phyloP scores from a whole-genome alignment of 1,140 invertebrate genomes.

The Subanguina moxae region DNA sequence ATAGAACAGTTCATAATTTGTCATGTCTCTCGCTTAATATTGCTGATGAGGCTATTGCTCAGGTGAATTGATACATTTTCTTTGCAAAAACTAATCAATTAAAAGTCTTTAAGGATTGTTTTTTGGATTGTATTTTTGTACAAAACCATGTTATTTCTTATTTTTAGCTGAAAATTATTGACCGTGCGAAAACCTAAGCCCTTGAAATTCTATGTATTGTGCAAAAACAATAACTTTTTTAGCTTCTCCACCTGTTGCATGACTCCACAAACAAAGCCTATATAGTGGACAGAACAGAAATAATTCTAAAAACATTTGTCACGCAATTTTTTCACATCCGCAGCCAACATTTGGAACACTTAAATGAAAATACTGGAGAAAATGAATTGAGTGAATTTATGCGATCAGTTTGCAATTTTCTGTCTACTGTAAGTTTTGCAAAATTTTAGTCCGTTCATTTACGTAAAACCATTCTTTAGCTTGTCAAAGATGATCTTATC shows the following conservation, averaged over 20 bases:
- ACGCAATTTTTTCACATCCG: conserved; percentile 38
- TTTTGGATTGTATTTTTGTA: too few relatives aligned
- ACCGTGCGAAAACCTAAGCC: too few relatives aligned
- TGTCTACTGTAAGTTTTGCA: conserved; percentile 15
- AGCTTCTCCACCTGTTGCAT: conserved; percentile 24
- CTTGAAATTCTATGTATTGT: too few relatives aligned
- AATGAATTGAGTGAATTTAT: conserved; percentile 26
- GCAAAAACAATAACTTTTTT: conserved; percentile 12
- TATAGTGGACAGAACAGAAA: conserved; percentile 25
- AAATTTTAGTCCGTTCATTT: background rate
- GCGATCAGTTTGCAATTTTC: conserved; percentile 34
- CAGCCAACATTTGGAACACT: conserved; percentile 32
- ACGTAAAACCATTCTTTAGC: conserved; percentile 1
- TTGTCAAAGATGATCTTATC: conserved; percentile 16
- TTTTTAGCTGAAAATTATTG: too few relatives aligned
- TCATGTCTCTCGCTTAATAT: conserved; percentile 32
- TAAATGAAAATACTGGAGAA: conserved; percentile 18
- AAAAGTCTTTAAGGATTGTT: too few relatives aligned
- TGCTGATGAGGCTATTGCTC: conserved; percentile 31
- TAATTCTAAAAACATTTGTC: conserved; percentile 30
- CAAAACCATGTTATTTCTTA: too few relatives aligned
- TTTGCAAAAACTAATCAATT: too few relatives aligned
- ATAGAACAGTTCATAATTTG: conserved; percentile 31
- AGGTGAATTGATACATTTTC: conserved; percentile 7
- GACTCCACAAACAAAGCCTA: conserved; percentile 20